A percentile compares a stretch with the other conserved stretches of the same genome.
Evolutionary conservation across 1,140 invertebrate species (phyloP).

Genomic region (Neotoxoptera formosana): DNA sequence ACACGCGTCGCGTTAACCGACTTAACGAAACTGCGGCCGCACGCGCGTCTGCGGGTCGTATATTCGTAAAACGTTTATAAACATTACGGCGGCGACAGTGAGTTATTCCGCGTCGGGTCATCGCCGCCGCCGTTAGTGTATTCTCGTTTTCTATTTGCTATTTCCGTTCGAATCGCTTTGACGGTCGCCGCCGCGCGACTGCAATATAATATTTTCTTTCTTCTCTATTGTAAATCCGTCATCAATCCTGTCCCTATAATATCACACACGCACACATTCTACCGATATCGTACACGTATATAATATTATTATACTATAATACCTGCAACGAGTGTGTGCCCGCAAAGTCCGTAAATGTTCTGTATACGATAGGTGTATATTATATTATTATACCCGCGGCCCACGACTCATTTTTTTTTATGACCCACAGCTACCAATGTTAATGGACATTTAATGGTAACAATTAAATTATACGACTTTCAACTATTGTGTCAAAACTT

Average conservation of each 20-base stretch:
- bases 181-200: neutral
- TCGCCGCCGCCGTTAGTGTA: neutral
- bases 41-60: neutral
- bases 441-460: too few relatives aligned
- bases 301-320: too few relatives aligned
- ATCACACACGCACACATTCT: neutral
- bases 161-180: neutral
- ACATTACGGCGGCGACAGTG: neutral
- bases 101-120: neutral
- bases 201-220: neutral
- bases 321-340: neutral
- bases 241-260: neutral
- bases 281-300: too few relatives aligned
- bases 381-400: too few relatives aligned
- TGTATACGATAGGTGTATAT: too few relatives aligned
- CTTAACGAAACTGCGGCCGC: neutral
- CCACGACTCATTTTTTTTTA: too few relatives aligned
- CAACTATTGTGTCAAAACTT: too few relatives aligned
- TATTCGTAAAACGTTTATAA: neutral
- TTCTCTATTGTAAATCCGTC: neutral
- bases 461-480: too few relatives aligned
- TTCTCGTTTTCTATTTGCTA: constrained; percentile 12
- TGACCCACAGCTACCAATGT: too few relatives aligned
- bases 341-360: too few relatives aligned
- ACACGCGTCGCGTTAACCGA: neutral